Base-by-base conservation (phyloP, 2,113 vertebrate genomes). In the Bucco capensis region DNA sequence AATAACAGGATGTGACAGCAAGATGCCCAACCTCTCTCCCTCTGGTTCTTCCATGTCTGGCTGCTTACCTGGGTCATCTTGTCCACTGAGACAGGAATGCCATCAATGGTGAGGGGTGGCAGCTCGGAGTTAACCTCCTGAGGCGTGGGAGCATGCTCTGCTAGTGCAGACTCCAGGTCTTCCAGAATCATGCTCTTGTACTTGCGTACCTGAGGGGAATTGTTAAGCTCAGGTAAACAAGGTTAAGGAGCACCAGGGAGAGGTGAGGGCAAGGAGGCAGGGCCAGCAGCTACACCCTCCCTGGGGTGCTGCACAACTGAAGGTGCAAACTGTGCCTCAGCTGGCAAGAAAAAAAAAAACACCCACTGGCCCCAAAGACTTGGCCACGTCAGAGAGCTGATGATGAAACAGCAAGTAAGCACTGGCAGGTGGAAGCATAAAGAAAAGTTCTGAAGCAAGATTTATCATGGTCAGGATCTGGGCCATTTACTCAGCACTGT, bases 151-250 rank as follows among this genome's bases (percentile, higher is more conserved):
- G 99, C 99, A 13, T 99, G 99, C 84, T 99, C 99, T 7, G 99
- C 98, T 73, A 99, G 94, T 1, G 99, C 99, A 0, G 98, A 99
- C 96, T 99, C 99, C 97, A 99, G 97, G 97, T 99, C 99, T 86
- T 99, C 99, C 97, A 99, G 95, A 91, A 99, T 99, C 97, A 99
- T 99, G 96, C 98, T 98, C 96, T 99, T 99, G 97, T 99, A 99
- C 93, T 99, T 99, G 78, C 99, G 98, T 16, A 99, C 99, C 99
- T 99, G 96, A 51, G 95, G 94, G 94, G 83, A 95, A 93, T 91
- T 38, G 81, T 90, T 57, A 81, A 64, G 80, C 77, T 94, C 93
- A 56, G 88, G 88, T 97, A 97, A 98, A 97, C 97, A 96, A 95
- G 90, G 72, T n/a, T 9, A 53, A 92, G 88, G 87, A 86, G 95